Percentiles rank a stretch among this genome's conserved stretches.
phyloP scores from a whole-genome alignment of 2,888 invertebrate genomes.

The Nemotelus pantherinus region DNA sequence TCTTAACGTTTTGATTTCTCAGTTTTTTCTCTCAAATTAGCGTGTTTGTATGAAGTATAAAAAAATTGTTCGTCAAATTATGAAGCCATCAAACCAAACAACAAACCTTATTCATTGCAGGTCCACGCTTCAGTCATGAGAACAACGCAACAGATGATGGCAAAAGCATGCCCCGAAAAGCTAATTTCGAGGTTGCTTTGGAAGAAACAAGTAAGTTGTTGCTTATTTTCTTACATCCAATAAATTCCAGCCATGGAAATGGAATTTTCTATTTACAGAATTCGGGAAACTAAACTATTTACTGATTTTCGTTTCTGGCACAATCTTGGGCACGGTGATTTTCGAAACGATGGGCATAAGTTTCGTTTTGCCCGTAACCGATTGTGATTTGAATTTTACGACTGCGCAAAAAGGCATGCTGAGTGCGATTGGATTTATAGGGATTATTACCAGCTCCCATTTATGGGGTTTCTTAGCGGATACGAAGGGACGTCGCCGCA shows the following conservation, averaged over 20 bases:
- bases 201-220: neutral
- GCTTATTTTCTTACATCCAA: neutral
- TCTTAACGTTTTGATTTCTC: too few relatives aligned
- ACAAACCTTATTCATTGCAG: too few relatives aligned
- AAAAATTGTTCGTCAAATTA: too few relatives aligned
- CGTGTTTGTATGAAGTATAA: too few relatives aligned
- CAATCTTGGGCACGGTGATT: slow-evolving; percentile 66
- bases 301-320: slow-evolving; percentile 65
- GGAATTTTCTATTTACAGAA: slow-evolving; percentile 56
- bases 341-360: slow-evolving; percentile 66
- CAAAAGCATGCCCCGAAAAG: neutral
- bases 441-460: slow-evolving; percentile 67
- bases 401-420: slow-evolving; percentile 63
- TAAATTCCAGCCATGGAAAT: neutral
- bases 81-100: too few relatives aligned
- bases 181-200: slow-evolving; percentile 41
- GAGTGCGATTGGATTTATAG: slow-evolving; percentile 62
- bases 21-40: too few relatives aligned
- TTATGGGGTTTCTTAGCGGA: slow-evolving; percentile 70
- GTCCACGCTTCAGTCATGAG: too few relatives aligned
- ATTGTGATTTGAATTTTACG: slow-evolving; percentile 63
- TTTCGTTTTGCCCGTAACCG: slow-evolving; percentile 67
- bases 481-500: slow-evolving; percentile 65
- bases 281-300: slow-evolving; percentile 67
- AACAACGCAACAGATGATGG: too few relatives aligned